Conservation (phyloP, 1,140 invertebrate genomes). For the Nasonia longicornis region DNA sequence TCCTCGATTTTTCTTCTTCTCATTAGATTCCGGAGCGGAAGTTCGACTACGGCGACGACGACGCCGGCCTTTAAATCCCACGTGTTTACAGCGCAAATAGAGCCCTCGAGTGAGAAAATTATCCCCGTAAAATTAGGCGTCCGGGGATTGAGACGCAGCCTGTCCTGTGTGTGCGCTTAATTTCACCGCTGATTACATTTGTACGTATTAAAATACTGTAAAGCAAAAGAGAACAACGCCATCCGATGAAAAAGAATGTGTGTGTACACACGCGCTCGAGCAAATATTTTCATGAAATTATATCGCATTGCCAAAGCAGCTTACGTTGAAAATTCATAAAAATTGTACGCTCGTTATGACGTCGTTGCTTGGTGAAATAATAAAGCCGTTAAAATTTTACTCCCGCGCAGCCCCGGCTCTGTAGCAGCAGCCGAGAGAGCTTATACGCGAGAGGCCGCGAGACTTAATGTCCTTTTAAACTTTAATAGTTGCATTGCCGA, state of each 20-base stretch:
- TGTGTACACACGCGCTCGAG: too few species aligned
- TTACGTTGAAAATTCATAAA: slow-evolving; percentile 1
- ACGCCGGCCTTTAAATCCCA: slow-evolving; percentile 14
- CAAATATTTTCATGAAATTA: not conserved
- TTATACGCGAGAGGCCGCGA: not conserved
- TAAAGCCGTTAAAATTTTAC: slow-evolving; percentile 21
- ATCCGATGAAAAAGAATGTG: too few species aligned
- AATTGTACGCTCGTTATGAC: not conserved
- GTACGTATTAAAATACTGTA: too few species aligned
- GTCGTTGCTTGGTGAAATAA: not conserved
- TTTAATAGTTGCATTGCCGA: slow-evolving; percentile 23
- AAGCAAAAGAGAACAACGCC: too few species aligned
- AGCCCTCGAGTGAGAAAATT: slow-evolving; percentile 9
- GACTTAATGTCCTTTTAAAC: slow-evolving; percentile 21
- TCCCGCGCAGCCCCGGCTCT: not conserved
- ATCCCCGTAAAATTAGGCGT: slow-evolving; percentile 27
- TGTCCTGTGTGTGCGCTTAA: not conserved
- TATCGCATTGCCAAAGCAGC: not conserved
- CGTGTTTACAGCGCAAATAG: slow-evolving; percentile 27
- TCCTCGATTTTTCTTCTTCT: not conserved
- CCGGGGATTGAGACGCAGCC: not conserved
- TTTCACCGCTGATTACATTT: not conserved
- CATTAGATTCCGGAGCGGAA: not conserved
- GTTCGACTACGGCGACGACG: not conserved
- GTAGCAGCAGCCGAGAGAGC: not conserved